Evolutionary conservation across 2,888 invertebrate genomes (phyloP).

Genomic region (Philaethria dido): DNA sequence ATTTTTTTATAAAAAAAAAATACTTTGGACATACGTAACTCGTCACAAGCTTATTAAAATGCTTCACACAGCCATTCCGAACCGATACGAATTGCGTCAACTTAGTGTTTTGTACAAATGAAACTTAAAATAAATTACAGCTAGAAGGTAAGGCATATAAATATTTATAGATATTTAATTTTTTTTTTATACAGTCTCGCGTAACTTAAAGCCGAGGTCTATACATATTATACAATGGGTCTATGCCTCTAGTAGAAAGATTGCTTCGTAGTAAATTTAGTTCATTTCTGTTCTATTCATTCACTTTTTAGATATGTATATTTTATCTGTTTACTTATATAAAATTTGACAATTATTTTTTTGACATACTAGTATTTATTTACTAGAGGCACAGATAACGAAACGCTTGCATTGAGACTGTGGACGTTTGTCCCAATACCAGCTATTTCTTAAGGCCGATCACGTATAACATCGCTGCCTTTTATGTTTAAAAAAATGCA

Average conservation of each 20-base stretch:
- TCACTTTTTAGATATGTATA: constrained; percentile 13
- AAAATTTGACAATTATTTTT: neutral
- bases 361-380: too few species aligned
- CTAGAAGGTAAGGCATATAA: constrained; percentile 73
- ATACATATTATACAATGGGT: constrained; percentile 55
- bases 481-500: neutral
- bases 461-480: constrained; percentile 13
- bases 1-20: too few species aligned
- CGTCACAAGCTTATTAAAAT: constrained; percentile 57
- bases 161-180: constrained; percentile 76
- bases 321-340: constrained; percentile 1
- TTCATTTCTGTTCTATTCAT: neutral
- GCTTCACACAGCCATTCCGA: constrained; percentile 76
- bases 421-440: constrained; percentile 25
- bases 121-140: constrained; percentile 51
- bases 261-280: too few species aligned
- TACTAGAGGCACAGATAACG: constrained; percentile 16
- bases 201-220: constrained; percentile 74
- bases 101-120: constrained; percentile 58
- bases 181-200: constrained; percentile 80
- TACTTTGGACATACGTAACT: neutral
- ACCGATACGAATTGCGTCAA: constrained; percentile 54
- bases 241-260: neutral
- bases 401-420: constrained; percentile 20
- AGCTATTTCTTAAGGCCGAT: constrained; percentile 16